phyloP scores from a whole-genome alignment of 2,113 vertebrate genomes.

The Tenrec ecaudatus region DNA sequence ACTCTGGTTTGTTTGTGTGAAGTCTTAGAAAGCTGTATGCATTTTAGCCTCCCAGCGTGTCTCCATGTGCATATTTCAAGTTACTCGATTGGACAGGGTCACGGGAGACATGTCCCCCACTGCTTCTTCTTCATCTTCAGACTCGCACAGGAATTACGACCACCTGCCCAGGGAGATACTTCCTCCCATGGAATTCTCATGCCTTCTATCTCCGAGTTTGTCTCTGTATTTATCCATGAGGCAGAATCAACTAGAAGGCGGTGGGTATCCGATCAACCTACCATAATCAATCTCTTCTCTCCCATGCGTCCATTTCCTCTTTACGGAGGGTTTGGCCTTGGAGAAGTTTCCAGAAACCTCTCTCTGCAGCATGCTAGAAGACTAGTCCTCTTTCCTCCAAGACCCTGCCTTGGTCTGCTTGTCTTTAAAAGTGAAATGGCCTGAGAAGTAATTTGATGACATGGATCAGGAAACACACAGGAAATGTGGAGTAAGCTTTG shows the following conservation, averaged over 20 bases:
- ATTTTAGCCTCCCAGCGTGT: not conserved
- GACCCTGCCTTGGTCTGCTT: not conserved
- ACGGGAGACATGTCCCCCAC: not conserved
- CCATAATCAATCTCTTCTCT: slow-evolving; percentile 6
- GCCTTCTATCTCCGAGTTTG: slow-evolving; percentile 23
- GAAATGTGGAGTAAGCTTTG: slow-evolving; percentile 40
- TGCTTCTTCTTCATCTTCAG: not conserved
- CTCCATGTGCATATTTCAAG: not conserved
- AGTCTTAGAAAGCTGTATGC: not conserved
- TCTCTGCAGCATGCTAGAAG: not conserved
- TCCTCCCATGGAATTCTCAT: not conserved
- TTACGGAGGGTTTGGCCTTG: not conserved
- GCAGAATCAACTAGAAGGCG: too few relatives aligned
- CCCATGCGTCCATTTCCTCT: not conserved
- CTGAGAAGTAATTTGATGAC: slow-evolving; percentile 62
- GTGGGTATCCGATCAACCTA: not conserved
- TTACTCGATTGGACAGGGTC: not conserved
- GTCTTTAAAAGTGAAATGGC: slow-evolving; percentile 55
- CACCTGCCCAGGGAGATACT: not conserved
- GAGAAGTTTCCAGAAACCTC: not conserved
- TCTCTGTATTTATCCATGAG: not conserved
- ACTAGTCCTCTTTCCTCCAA: not conserved
- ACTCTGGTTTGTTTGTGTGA: not conserved
- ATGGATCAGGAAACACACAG: slow-evolving; percentile 52
- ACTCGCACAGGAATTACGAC: not conserved